Evolutionary conservation across 2,888 invertebrate genomes (phyloP).

Genomic region (Ectemnius lituratus): DNA sequence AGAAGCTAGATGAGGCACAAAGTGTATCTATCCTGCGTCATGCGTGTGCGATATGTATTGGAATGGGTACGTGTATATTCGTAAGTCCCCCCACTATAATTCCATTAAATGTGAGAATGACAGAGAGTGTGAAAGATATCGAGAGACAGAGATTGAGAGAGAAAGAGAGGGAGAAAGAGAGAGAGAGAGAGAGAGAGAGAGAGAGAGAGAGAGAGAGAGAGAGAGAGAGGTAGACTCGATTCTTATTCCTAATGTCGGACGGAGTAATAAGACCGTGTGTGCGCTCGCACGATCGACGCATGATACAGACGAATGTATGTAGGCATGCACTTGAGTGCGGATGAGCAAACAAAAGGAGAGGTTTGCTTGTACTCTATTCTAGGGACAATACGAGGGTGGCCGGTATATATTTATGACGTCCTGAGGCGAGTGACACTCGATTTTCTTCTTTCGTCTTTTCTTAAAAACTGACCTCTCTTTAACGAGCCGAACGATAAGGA

Average conservation of each 20-base stretch:
- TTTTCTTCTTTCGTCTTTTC: slow-evolving; percentile 8
- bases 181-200: slow-evolving; percentile 4
- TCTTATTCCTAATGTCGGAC: slow-evolving; percentile 34
- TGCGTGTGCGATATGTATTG: slow-evolving; percentile 33
- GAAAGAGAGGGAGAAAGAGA: neutral
- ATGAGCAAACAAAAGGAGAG: too few relatives aligned
- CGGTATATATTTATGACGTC: neutral
- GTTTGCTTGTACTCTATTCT: neutral
- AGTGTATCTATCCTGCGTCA: slow-evolving; percentile 11
- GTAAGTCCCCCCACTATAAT: slow-evolving; percentile 45
- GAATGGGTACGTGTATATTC: slow-evolving; percentile 33
- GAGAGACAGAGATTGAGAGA: neutral
- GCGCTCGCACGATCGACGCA: slow-evolving; percentile 16
- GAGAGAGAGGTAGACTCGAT: slow-evolving; percentile 23
- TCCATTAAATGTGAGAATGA: slow-evolving; percentile 37
- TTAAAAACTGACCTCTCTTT: neutral
- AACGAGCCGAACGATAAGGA: neutral
- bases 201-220: too few relatives aligned
- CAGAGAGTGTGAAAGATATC: too few relatives aligned
- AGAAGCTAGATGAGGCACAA: neutral
- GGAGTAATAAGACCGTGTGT: slow-evolving; percentile 19
- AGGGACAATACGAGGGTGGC: neutral
- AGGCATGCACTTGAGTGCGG: too few relatives aligned
- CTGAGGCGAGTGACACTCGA: slow-evolving; percentile 2
- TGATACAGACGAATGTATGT: too few relatives aligned